A percentile compares a stretch with the other conserved stretches of the same genome.
Conservation (phyloP, 2,888 invertebrate species). For the Drosophila gaucha region DNA sequence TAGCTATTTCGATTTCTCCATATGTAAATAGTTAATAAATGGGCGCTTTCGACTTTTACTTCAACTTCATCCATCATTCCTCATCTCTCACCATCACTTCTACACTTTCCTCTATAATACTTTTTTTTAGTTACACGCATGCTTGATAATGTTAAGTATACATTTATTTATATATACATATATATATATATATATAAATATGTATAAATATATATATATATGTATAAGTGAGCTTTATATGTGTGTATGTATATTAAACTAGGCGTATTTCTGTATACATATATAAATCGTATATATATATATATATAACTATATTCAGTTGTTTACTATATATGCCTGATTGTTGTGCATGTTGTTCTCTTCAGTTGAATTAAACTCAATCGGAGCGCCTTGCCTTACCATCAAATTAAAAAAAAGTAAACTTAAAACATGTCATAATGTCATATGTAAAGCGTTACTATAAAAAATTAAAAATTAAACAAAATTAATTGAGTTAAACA, state of each 20-base stretch:
- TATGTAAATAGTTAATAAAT: conserved; percentile 72
- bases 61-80: conserved; percentile 36
- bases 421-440: conserved; percentile 64
- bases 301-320: conserved; percentile 51
- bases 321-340: conserved; percentile 76
- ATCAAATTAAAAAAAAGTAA: conserved; percentile 35
- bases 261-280: conserved; percentile 52
- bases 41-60: conserved; percentile 73
- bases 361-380: conserved; percentile 61
- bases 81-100: conserved; percentile 17
- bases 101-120: conserved; percentile 66
- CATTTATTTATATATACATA: conserved; percentile 57
- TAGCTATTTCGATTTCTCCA: conserved; percentile 55
- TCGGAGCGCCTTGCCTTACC: conserved; percentile 64
- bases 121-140: conserved; percentile 75
- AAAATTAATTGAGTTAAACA: conserved; percentile 44
- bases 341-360: conserved; percentile 77
- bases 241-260: conserved; percentile 61
- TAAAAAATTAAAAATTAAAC: conserved; percentile 17
- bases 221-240: conserved; percentile 58
- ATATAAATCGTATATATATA: conserved; percentile 44
- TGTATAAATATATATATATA: conserved; percentile 47
- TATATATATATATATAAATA: conserved; percentile 52
- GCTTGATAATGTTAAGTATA: conserved; percentile 73
- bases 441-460: conserved; percentile 60